Conservation (phyloP, 2,797 vertebrate genomes). For the Gymnothorax reevesii region DNA sequence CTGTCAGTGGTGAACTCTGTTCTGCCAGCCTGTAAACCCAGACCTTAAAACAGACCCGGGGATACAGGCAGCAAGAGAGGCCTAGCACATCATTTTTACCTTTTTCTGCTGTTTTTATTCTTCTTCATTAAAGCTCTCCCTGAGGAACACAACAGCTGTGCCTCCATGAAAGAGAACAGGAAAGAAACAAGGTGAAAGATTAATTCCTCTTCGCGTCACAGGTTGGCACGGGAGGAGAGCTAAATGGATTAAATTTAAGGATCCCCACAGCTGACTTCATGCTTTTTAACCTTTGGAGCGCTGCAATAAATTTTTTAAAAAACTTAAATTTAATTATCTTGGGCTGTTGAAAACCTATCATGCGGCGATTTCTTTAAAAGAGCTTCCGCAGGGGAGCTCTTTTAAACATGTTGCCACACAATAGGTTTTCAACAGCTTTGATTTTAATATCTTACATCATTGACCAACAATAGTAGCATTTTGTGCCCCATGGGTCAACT, state of each 20-base stretch:
- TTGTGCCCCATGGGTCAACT: slow-evolving; percentile 44
- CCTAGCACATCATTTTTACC: slow-evolving; percentile 29
- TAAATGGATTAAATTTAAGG: slow-evolving; percentile 55
- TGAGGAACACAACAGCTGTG: slow-evolving; percentile 61
- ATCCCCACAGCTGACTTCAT: slow-evolving; percentile 32
- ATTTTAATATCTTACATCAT: too few species aligned
- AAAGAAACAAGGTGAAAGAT: slow-evolving; percentile 64
- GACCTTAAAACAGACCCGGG: slow-evolving; percentile 3
- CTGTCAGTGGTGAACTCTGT: background rate
- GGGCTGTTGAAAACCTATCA: too few species aligned
- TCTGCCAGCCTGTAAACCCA: background rate
- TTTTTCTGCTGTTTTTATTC: slow-evolving; percentile 23
- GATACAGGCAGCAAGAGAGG: slow-evolving; percentile 39
- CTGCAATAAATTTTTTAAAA: too few species aligned
- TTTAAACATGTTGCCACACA: too few species aligned
- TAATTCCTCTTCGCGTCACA: slow-evolving; percentile 68
- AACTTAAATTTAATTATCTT: too few species aligned
- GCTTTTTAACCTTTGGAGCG: slow-evolving; percentile 36
- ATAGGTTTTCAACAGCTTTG: too few species aligned
- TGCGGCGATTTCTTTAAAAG: too few species aligned
- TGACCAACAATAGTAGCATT: too few species aligned
- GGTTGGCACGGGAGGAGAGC: slow-evolving; percentile 48
- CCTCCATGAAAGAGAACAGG: slow-evolving; percentile 18
- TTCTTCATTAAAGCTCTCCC: slow-evolving; percentile 63
- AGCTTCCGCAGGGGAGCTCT: too few species aligned